phyloP scores from a whole-genome alignment of 2,113 vertebrate genomes.

The Megaptera novaeangliae region DNA sequence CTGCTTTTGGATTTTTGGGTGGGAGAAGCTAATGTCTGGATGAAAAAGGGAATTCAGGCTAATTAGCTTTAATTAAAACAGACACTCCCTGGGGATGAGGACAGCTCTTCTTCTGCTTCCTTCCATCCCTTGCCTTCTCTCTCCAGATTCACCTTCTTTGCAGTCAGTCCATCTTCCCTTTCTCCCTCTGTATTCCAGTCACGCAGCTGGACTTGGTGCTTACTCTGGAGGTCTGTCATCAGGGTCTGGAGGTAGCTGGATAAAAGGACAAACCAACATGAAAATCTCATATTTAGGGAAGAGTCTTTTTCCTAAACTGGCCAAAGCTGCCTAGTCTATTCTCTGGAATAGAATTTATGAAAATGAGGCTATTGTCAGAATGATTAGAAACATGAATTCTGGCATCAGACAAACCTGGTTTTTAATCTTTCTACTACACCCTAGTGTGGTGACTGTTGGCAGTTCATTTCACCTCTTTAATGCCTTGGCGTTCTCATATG shows the following conservation, averaged over 20 bases:
- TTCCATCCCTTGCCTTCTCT: background rate
- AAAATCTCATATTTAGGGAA: background rate
- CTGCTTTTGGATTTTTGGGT: background rate
- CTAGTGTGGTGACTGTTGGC: background rate
- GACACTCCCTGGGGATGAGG: too few species aligned
- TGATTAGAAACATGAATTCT: background rate
- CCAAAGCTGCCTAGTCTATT: background rate
- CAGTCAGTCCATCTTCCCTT: rapidly evolving
- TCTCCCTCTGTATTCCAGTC: background rate
- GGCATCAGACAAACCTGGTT: background rate
- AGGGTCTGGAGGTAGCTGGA: background rate
- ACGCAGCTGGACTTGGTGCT: background rate
- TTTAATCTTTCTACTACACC: background rate
- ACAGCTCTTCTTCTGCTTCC: background rate
- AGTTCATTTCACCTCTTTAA: background rate
- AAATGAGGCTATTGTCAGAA: background rate
- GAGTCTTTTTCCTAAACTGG: background rate
- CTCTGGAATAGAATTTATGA: background rate
- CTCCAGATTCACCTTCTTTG: background rate
- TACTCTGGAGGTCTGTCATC: background rate
- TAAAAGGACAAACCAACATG: background rate
- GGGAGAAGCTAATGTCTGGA: background rate
- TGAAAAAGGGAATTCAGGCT: background rate
- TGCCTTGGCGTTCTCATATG: background rate
- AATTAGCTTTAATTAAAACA: background rate